Evolutionary conservation across 2,888 invertebrate genomes (phyloP).

Genomic region (Hoplodrina blanda): DNA sequence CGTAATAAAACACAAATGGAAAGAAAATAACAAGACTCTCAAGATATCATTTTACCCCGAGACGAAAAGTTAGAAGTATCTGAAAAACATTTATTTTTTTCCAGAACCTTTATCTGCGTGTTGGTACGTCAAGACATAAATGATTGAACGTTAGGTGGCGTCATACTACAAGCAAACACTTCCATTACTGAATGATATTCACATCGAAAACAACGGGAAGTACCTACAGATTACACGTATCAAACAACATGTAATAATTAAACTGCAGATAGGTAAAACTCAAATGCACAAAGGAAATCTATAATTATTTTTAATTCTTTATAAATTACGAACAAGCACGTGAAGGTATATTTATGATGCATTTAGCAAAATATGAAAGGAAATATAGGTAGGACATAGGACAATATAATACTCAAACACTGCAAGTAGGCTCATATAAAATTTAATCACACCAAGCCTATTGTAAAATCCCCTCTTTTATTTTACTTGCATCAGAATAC

Average conservation of each 20-base stretch:
- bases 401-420: neutral
- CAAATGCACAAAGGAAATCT: too few species aligned
- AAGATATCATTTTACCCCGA: slow-evolving; percentile 28
- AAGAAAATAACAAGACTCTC: slow-evolving; percentile 45
- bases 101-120: slow-evolving; percentile 12
- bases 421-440: neutral
- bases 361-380: slow-evolving; percentile 4
- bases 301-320: too few species aligned
- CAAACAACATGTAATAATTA: neutral
- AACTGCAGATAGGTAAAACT: too few species aligned
- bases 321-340: too few species aligned
- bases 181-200: neutral
- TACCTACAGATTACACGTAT: neutral
- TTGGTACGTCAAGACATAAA: slow-evolving; percentile 1
- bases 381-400: neutral
- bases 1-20: slow-evolving; percentile 23
- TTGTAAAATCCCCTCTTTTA: too few species aligned
- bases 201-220: neutral
- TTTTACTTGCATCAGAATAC: neutral
- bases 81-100: slow-evolving; percentile 30
- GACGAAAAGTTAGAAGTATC: slow-evolving; percentile 28
- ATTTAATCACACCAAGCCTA: too few species aligned
- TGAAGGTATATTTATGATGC: too few species aligned
- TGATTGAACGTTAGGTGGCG: slow-evolving; percentile 10
- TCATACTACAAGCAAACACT: neutral